phyloP scores from a whole-genome alignment of 2,797 vertebrate genomes.

The Neomorphus geoffroyi region DNA sequence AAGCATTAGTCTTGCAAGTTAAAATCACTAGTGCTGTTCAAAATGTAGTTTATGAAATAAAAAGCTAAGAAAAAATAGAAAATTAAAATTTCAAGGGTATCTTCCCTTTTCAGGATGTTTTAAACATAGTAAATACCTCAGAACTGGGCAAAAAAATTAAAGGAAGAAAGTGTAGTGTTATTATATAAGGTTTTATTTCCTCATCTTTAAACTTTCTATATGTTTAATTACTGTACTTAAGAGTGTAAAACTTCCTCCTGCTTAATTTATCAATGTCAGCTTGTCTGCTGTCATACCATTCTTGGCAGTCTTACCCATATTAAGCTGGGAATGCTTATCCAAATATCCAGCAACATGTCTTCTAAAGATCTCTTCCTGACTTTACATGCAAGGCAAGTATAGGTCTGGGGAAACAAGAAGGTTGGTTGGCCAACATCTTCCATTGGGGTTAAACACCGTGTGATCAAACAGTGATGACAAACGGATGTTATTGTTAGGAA shows the following conservation, averaged over 20 bases:
- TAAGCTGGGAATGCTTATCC: neutral
- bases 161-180: neutral
- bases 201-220: neutral
- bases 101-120: neutral
- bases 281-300: neutral
- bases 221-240: neutral
- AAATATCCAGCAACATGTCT: neutral
- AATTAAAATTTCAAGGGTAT: conserved; percentile 32
- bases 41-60: conserved; percentile 51
- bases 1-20: conserved; percentile 37
- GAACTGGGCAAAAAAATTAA: neutral
- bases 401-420: neutral
- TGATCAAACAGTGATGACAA: neutral
- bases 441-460: rapidly evolving
- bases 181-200: neutral
- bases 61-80: neutral
- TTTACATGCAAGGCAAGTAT: neutral
- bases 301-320: neutral
- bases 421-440: neutral
- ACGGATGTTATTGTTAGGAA: neutral
- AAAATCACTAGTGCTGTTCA: conserved; percentile 43
- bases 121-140: neutral
- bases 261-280: neutral
- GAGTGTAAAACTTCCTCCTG: neutral
- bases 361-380: neutral